Evolutionary conservation across 1,140 invertebrate genomes (phyloP), one percentile per base, ranked within the genome.

Genomic region (Popillia japonica): DNA sequence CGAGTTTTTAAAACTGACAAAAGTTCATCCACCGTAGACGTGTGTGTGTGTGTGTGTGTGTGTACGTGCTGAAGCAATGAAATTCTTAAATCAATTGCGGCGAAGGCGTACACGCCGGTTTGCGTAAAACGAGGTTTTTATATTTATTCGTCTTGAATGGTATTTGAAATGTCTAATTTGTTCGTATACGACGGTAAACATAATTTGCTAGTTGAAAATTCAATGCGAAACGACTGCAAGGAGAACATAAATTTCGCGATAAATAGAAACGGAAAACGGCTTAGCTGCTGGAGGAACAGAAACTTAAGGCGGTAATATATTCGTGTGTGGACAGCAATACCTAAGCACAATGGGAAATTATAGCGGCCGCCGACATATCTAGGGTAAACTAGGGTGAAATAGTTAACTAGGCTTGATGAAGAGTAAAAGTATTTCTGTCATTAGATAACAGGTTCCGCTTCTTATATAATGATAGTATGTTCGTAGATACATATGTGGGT

Each of bases 181-280:
- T 55, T 55, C 48, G 48, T 55, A n/a, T 55, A 55, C 48, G 3
- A 7, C 48, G 48, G 17, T n/a, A n/a, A 55, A 55, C 48, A 55
- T 55, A 55, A 55, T 55, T 55, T 55, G 48, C 48, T 55, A 55
- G 48, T 55, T 55, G 48, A 55, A 55, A 55, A 55, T 55, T 55
- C 48, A 55, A 55, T 55, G 48, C 48, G 14, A 55, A 17, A 55
- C 48, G 48, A 55, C 48, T 55, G 14, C 14, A n/a, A 55, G 2
- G 14, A 55, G 48, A 17, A 20, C 17, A 55, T 55, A 55, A 55
- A 55, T 55, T 17, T 55, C 17, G 17, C 11, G 48, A 17, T 55
- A 55, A 55, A 55, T n/a, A 55, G 10, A 55, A 55, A 17, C 14
- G 48, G 48, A 17, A 55, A 55, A 55, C 48, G 48, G 17, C 48